Evolutionary conservation across 2,797 vertebrate genomes (phyloP), one percentile per base, ranked within the genome.

Genomic region (Dryobates pubescens): DNA sequence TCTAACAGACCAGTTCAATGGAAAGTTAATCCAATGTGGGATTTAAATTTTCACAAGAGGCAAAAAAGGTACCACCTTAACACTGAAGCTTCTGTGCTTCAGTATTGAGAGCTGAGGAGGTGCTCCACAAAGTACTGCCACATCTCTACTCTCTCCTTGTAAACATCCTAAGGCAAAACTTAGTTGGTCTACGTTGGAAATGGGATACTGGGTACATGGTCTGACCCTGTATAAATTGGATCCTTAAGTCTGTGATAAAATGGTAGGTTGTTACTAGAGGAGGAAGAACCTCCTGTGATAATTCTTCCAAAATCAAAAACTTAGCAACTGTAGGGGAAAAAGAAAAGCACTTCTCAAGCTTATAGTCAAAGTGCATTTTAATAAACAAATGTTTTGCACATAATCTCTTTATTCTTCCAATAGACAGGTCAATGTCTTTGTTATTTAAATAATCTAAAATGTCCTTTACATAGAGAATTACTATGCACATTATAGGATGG

Each of bases 241-340:
- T 49, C 43, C 36, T 57, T 65, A n/a, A 47, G 30, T 22, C 68
- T 85, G 20, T 43, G 19, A 72, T 23, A 23, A 79, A 89, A 23
- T 34, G 10, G 29, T 36, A 67, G n/a, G 36, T 72, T 0, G 0
- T 34, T 77, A 64, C 22, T 53, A 27, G 12, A 27, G 65, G 34
- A 87, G 20, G 20, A 80, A 71, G 19, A 5, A 77, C 9, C 10
- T 67, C 12, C 47, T 73, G 10, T 1, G 3, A 43, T 47, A 53
- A 45, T 45, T 90, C 27, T 86, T 74, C 30, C 49, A 80, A 89
- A 88, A 65, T 30, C 17, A 61, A 61, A n/a, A 82, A 23, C 15
- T 87, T 51, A 47, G 16, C 45, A 43, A 22, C 16, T 79, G 16
- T 17, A 73, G 32, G 24, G 8, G 6, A 23, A 63, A 82, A 69